Evolutionary conservation across 2,888 invertebrate species (phyloP).

Genomic region (Erebia palarica): DNA sequence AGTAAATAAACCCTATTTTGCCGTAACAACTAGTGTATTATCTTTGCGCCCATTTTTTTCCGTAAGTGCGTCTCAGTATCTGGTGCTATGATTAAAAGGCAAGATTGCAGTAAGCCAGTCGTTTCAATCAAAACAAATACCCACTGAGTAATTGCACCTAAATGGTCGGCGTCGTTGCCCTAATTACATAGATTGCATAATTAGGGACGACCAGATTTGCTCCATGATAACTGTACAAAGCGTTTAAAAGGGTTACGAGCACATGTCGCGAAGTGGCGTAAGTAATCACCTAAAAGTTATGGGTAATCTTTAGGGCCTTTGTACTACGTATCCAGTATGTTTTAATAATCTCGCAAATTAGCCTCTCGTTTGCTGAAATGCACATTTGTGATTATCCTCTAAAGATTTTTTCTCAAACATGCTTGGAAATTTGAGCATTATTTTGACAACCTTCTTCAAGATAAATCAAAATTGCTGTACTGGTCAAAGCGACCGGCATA

Average conservation of each 20-base stretch:
- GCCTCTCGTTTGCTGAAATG: too few species aligned
- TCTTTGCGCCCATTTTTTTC: background rate
- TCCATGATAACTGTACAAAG: conserved; percentile 4
- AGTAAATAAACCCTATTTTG: too few species aligned
- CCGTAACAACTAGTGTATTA: background rate
- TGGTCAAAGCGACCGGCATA: too few species aligned
- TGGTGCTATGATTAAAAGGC: background rate
- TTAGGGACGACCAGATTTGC: conserved; percentile 18
- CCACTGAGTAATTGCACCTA: conserved; percentile 7
- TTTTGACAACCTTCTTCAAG: too few species aligned
- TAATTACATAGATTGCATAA: conserved; percentile 23
- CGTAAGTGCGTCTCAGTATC: background rate
- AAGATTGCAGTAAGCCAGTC: background rate
- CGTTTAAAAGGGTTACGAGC: conserved; percentile 1
- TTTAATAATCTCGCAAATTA: too few species aligned
- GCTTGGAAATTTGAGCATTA: too few species aligned
- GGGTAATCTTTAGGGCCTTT: background rate
- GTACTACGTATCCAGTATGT: too few species aligned
- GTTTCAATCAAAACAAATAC: conserved; percentile 19
- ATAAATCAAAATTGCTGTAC: too few species aligned
- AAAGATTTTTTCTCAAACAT: too few species aligned
- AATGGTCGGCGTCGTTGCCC: conserved; percentile 17
- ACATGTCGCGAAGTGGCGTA: background rate
- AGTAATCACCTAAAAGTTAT: background rate
- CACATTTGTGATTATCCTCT: too few species aligned